Conservation (phyloP, 2,113 vertebrate genomes). For the Tetrao urogallus region DNA sequence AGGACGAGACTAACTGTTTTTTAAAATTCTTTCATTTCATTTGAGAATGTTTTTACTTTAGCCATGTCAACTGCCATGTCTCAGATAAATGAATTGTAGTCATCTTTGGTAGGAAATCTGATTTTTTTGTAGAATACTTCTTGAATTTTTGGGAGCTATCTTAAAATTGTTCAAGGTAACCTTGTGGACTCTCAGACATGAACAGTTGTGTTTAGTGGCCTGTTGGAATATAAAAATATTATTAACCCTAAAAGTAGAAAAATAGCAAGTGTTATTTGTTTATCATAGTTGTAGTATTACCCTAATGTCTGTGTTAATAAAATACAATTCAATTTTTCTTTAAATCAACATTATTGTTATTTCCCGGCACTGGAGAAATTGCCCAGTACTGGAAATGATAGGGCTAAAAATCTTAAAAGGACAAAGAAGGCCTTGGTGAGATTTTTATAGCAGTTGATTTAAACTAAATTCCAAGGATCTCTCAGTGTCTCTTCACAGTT, state of each 20-base stretch:
- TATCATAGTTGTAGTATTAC: neutral
- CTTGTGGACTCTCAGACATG: neutral
- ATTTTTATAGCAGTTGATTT: constrained; percentile 20
- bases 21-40: neutral
- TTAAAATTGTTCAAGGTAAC: neutral
- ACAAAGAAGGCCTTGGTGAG: neutral
- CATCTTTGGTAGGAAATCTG: neutral
- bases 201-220: neutral
- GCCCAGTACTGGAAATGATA: neutral
- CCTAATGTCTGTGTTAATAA: constrained; percentile 20
- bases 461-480: constrained; percentile 20
- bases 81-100: neutral
- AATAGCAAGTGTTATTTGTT: neutral
- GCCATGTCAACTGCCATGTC: neutral
- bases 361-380: neutral
- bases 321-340: neutral
- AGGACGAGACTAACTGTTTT: neutral
- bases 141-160: neutral
- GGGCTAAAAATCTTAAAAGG: neutral
- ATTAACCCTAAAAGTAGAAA: neutral
- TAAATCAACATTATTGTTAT: constrained; percentile 18
- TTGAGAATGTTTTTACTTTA: neutral
- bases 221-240: neutral
- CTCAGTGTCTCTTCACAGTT: constrained; percentile 5
- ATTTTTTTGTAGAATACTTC: neutral